Evolutionary conservation across 2,888 invertebrate species (phyloP), one percentile per base, ranked within the genome.

Genomic region (Lasiommata megera): DNA sequence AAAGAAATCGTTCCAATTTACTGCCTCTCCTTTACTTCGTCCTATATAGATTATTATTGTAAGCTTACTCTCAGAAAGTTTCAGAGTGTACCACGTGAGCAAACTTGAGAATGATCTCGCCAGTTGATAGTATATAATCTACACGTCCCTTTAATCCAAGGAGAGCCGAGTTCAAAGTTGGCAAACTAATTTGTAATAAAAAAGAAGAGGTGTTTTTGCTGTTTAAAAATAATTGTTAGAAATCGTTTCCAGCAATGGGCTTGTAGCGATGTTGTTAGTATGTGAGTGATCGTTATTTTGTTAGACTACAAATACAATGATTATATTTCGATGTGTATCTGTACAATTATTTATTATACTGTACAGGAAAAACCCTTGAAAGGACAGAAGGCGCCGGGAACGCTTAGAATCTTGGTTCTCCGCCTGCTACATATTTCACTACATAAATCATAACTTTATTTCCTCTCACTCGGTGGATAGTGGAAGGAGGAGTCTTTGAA

Each of bases 371-470:
- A 81, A 78, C 75, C 74, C 77, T 77, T 76, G 77, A 80, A 34
- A 69, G 74, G 77, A 73, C 82, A 81, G 73, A 72, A 74, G 75
- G 77, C 74, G 74, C 74, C 71, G 70, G 68, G 68, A 62, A 54
- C 65, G 77, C 75, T 79, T 73, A 77, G 72, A 74, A 76, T 74
- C 72, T 69, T 74, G 56, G 73, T 71, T 69, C 74, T 73, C 74
- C 71, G 68, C 68, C 71, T 73, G 77, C 76, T 82, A 84, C 84
- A 88, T 86, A 89, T 87, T 88, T 86, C 83, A 81, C 80, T 84
- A 82, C 82, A 88, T 89, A 89, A 88, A 88, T 89, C 88, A 88
- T 85, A 88, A 88, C 83, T 88, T 88, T 88, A 88, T 88, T 88
- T 88, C 88, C 88, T 88, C 84, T 85, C 83, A 82, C 78, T 87